Percentiles rank a stretch among this genome's conserved stretches.
Evolutionary conservation across 2,797 vertebrate species (phyloP).

Genomic region (Cuculus canorus): DNA sequence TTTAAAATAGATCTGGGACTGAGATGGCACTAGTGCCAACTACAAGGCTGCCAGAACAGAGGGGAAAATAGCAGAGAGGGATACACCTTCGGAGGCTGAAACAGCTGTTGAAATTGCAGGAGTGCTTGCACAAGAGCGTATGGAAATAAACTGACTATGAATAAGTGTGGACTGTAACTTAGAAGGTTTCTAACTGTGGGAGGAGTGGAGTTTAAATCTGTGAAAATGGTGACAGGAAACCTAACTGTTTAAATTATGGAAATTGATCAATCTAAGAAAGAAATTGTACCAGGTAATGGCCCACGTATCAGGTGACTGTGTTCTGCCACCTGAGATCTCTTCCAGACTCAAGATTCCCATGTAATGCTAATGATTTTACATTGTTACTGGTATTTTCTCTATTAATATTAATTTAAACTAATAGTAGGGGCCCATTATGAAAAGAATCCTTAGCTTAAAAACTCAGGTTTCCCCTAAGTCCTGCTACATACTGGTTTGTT

Average conservation of each 20-base stretch:
- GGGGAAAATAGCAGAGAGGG: background rate
- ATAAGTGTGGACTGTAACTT: background rate
- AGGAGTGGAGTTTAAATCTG: background rate
- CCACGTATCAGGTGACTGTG: background rate
- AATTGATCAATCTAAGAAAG: background rate
- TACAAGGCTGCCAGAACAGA: background rate
- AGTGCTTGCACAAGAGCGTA: background rate
- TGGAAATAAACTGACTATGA: background rate
- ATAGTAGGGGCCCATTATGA: background rate
- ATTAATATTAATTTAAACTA: background rate
- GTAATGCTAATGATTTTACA: background rate
- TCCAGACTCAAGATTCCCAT: background rate
- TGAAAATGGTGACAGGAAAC: background rate
- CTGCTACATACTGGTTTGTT: background rate
- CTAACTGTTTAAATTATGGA: accelerated
- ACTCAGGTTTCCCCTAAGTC: background rate
- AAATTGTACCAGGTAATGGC: background rate
- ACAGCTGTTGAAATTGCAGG: background rate
- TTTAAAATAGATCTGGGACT: background rate
- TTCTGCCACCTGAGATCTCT: background rate
- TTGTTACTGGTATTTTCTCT: background rate
- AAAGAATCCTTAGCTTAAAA: background rate
- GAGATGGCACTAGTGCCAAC: background rate
- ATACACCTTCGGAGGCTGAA: background rate
- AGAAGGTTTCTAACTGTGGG: background rate